Conservation (phyloP, 2,113 vertebrate genomes). For the Empidonax traillii region DNA sequence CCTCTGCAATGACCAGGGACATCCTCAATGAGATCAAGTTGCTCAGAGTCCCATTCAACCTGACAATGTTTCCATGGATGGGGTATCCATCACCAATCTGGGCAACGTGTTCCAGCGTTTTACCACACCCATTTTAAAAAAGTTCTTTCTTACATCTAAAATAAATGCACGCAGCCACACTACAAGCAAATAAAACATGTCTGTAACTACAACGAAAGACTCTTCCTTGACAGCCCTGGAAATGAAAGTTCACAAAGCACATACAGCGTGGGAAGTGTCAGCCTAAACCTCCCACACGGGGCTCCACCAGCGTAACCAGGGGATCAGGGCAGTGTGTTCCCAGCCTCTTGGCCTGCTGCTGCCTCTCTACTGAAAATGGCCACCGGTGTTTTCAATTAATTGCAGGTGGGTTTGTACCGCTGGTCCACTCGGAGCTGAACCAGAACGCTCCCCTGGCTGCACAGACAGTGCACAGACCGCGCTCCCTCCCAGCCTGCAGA, state of each 20-base stretch:
- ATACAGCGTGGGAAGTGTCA: background rate
- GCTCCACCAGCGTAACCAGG: background rate
- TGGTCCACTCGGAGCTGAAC: constrained; percentile 9
- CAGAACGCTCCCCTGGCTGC: background rate
- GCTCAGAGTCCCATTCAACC: background rate
- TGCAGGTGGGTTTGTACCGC: constrained; percentile 2
- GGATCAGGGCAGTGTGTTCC: background rate
- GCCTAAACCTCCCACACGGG: background rate
- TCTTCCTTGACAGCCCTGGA: background rate
- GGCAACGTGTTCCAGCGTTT: background rate
- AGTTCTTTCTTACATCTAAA: background rate
- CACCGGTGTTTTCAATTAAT: background rate
- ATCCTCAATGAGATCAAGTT: background rate
- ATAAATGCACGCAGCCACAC: fast-evolving
- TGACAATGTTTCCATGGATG: background rate
- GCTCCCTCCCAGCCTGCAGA: background rate
- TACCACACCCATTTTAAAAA: fast-evolving
- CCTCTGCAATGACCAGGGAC: background rate
- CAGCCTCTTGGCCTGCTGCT: background rate
- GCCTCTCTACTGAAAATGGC: background rate
- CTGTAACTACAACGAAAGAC: background rate
- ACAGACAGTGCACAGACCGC: background rate
- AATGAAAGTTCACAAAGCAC: background rate
- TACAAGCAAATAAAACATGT: background rate
- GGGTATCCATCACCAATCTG: background rate